phyloP scores from a whole-genome alignment of 2,797 vertebrate species.

The Hippocampus kuda region DNA sequence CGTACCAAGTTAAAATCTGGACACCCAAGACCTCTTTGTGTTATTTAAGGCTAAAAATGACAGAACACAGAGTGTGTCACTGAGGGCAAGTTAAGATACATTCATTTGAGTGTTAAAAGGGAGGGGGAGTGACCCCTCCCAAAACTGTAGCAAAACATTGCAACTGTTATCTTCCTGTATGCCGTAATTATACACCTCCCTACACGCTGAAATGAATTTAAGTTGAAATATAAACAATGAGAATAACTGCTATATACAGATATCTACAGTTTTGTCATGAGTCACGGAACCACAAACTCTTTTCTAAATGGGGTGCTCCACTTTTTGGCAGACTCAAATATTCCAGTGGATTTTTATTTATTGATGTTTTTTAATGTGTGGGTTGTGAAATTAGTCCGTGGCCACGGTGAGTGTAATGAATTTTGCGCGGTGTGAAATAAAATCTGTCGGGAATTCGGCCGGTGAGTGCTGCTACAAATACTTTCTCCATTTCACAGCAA shows the following conservation, averaged over 20 bases:
- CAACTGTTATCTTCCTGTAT: slow-evolving; percentile 28
- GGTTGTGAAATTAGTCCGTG: not conserved
- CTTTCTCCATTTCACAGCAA: slow-evolving; percentile 13
- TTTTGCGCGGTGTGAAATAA: not conserved
- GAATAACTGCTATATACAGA: slow-evolving; percentile 64
- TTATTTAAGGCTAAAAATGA: slow-evolving; percentile 64
- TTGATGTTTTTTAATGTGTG: slow-evolving; percentile 28
- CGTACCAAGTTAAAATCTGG: slow-evolving; percentile 29
- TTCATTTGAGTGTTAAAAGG: slow-evolving; percentile 54
- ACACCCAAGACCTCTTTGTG: slow-evolving; percentile 48
- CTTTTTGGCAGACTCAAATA: slow-evolving; percentile 42
- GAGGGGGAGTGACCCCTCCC: slow-evolving; percentile 11
- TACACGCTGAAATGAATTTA: slow-evolving; percentile 59
- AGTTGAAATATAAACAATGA: slow-evolving; percentile 63
- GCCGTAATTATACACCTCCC: slow-evolving; percentile 38
- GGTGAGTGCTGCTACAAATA: not conserved
- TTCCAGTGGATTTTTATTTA: slow-evolving; percentile 13
- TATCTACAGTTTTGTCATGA: slow-evolving; percentile 44
- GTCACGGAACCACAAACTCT: slow-evolving; percentile 19
- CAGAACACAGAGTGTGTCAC: slow-evolving; percentile 23
- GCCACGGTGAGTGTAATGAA: not conserved
- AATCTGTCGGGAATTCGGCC: not conserved
- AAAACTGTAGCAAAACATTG: slow-evolving; percentile 11
- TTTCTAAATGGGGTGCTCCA: slow-evolving; percentile 63
- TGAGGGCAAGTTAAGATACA: slow-evolving; percentile 70